Percentiles rank a stretch among this genome's conserved stretches.
phyloP scores from a whole-genome alignment of 2,888 invertebrate genomes.

The Cosmopolites sordidus region DNA sequence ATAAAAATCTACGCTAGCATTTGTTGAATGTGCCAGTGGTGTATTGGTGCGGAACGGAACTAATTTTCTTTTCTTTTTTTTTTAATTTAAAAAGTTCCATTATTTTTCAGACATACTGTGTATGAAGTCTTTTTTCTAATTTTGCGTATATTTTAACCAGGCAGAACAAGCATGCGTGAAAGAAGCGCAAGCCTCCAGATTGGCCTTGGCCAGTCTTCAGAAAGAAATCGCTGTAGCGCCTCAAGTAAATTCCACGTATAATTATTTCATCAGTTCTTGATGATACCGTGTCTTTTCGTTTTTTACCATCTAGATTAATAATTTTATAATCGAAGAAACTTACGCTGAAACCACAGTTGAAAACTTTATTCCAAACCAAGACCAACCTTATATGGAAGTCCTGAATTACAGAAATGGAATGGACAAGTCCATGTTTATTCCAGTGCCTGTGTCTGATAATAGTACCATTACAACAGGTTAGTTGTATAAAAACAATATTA shows the following conservation, averaged over 20 bases:
- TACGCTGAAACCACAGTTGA: slow-evolving; percentile 46
- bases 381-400: slow-evolving; percentile 9
- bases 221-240: slow-evolving; percentile 46
- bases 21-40: too few species aligned
- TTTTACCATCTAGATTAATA: slow-evolving; percentile 32
- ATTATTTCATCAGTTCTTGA: too few species aligned
- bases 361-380: slow-evolving; percentile 42
- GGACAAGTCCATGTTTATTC: slow-evolving; percentile 16
- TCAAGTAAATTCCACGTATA: slow-evolving; percentile 32
- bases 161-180: slow-evolving; percentile 47
- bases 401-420: slow-evolving; percentile 11
- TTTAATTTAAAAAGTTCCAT: too few species aligned
- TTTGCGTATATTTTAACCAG: too few species aligned
- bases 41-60: too few species aligned
- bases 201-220: slow-evolving; percentile 48
- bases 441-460: background rate
- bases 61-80: background rate
- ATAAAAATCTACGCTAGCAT: too few species aligned
- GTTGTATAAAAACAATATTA: too few species aligned
- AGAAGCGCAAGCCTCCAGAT: slow-evolving; percentile 48
- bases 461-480: too few species aligned
- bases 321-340: slow-evolving; percentile 46
- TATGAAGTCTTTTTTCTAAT: background rate
- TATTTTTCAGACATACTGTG: too few species aligned
- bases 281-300: background rate